These are phyloP conservation scores for Caenorhabditis sp. DNA, from an alignment of 2,888 invertebrate species.

Conservation along the genomic window DNA sequence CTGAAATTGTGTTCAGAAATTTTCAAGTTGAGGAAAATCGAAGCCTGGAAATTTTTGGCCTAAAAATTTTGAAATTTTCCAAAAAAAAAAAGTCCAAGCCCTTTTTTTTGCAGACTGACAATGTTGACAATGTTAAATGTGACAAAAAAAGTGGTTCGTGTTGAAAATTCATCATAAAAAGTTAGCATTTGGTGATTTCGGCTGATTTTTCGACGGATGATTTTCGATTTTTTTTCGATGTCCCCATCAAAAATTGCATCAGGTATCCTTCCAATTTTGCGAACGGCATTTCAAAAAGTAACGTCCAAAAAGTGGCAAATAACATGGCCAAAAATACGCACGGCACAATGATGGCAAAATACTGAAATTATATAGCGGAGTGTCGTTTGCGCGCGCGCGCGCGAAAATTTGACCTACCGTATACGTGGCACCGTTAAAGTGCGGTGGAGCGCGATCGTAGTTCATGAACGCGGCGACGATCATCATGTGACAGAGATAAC, in stretches of 20 bases:
- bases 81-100: too few relatives aligned
- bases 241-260: neutral
- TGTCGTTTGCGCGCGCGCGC: too few relatives aligned
- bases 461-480: slow-evolving; percentile 16
- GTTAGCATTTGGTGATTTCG: slow-evolving; percentile 12
- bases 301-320: slow-evolving; percentile 22
- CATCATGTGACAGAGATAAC: slow-evolving; percentile 30
- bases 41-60: too few relatives aligned
- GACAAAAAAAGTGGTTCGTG: neutral
- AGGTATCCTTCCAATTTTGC: slow-evolving; percentile 15
- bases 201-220: neutral
- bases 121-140: neutral
- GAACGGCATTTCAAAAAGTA: slow-evolving; percentile 27
- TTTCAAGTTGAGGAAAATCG: too few relatives aligned
- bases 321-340: slow-evolving; percentile 12
- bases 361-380: slow-evolving; percentile 15
- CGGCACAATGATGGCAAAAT: slow-evolving; percentile 22
- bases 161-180: neutral
- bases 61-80: too few relatives aligned
- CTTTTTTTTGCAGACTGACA: neutral
- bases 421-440: slow-evolving; percentile 28
- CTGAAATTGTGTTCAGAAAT: too few relatives aligned
- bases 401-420: slow-evolving; percentile 14
- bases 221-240: neutral
- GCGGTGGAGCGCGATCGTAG: slow-evolving; percentile 18